phyloP scores from a whole-genome alignment of 2,113 vertebrate species.

The Columba livia region DNA sequence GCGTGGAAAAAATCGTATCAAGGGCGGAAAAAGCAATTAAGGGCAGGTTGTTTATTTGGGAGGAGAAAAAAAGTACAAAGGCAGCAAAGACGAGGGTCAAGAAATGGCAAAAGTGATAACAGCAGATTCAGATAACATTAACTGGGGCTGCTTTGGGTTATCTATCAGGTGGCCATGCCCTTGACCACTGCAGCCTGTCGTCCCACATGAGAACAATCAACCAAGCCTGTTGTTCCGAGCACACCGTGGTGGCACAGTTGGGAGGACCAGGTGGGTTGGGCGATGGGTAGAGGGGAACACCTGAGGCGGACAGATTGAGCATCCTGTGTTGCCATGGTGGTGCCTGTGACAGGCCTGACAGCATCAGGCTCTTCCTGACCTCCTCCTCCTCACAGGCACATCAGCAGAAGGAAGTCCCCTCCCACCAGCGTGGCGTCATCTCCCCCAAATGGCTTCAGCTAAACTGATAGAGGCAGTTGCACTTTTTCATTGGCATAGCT shows the following conservation, averaged over 20 bases:
- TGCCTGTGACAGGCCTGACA: background rate
- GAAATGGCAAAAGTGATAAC: background rate
- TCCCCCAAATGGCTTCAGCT: background rate
- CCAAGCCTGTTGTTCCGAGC: background rate
- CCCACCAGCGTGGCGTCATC: background rate
- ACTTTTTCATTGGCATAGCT: background rate
- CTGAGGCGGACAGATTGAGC: rapidly evolving
- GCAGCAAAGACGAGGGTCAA: background rate
- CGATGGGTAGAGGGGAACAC: background rate
- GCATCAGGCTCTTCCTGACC: background rate
- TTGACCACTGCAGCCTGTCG: background rate
- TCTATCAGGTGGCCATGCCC: background rate
- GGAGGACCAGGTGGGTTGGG: background rate
- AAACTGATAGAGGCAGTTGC: background rate
- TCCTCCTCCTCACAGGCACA: background rate
- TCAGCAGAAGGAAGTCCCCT: slow-evolving; percentile 30
- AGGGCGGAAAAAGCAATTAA: background rate
- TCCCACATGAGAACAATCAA: background rate
- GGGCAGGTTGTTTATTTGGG: background rate
- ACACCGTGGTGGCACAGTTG: rapidly evolving
- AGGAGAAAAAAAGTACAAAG: background rate
- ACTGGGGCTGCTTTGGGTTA: background rate
- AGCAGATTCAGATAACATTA: background rate
- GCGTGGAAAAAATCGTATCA: background rate
- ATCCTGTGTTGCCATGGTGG: rapidly evolving